Evolutionary conservation across 2,113 vertebrate genomes (phyloP).

Genomic region (Phylloscopus whistleri): DNA sequence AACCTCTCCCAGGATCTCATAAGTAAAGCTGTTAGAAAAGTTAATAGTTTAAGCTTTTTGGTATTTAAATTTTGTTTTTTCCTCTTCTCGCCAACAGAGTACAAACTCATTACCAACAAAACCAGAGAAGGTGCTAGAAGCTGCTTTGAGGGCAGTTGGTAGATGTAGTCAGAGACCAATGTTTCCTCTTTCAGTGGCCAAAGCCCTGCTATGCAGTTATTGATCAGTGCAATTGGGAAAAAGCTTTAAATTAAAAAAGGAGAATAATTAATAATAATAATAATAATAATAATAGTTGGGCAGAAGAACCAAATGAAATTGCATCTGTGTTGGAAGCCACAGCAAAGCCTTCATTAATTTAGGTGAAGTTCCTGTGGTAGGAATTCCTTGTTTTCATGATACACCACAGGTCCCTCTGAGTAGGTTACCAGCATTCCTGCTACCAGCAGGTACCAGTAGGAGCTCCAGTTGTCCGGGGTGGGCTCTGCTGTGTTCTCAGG

Average conservation of each 20-base stretch:
- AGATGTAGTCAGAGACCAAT: neutral
- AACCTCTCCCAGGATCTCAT: neutral
- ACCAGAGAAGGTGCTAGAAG: neutral
- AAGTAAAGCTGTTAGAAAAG: neutral
- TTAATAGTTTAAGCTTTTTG: neutral
- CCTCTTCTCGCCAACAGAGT: neutral
- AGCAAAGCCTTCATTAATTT: neutral
- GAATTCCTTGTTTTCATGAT: neutral
- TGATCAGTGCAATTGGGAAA: neutral
- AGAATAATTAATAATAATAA: too few relatives aligned
- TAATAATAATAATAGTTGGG: fast-evolving
- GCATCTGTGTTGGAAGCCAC: neutral
- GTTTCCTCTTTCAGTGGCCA: neutral
- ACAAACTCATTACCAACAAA: neutral
- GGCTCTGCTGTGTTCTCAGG: neutral
- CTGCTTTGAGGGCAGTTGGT: neutral
- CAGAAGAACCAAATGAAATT: fast-evolving
- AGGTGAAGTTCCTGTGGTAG: neutral
- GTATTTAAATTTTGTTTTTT: neutral
- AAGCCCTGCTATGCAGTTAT: neutral
- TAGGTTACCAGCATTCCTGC: neutral
- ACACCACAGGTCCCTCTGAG: neutral
- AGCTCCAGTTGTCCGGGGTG: neutral
- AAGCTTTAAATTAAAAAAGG: neutral
- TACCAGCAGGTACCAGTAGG: fast-evolving